Base-by-base conservation (phyloP, 2,888 invertebrate species). In the Chloromyia formosa region DNA sequence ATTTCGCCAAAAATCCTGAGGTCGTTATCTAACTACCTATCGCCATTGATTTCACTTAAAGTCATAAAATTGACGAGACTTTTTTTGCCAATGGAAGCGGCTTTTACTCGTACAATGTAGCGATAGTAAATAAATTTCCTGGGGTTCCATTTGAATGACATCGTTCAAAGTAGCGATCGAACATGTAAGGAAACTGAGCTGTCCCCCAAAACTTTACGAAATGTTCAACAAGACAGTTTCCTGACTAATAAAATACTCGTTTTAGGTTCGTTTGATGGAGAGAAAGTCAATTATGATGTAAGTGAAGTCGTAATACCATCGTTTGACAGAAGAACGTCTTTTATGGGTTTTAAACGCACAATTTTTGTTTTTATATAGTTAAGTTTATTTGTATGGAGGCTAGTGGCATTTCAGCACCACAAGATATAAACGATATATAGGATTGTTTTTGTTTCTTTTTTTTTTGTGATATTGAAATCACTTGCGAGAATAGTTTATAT, bases 71-170 rank as follows among this genome's bases (percentile, higher is more conserved):
- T 40, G 23, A 23, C 9, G 23, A 62, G 62, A 40, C n/a, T 14
- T 60, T 23, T 23, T n/a, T 23, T 7, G 22, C 7, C 60, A 56
- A 56, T 18, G 20, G n/a, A 4, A 27, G 35, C 40, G 16, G 1
- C 35, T 7, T 18, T 35, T 35, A 7, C 27, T 35, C 27, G 27
- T 35, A 27, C 18, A 9, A 14, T 9, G 35, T 62, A 16, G 40
- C 40, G 40, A 16, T 62, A 27, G 23, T 14, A 27, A 62, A 62
- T 62, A 62, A 62, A 35, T 62, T 62, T 62, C 62, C 35, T 62
- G 62, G 35, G 40, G 40, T 40, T 40, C 40, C 27, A 62, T 35
- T 40, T 10, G n/a, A 62, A 18, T 62, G 40, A 40, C 62, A 62
- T 62, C 27, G 40, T 62, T 62, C 40, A 62, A 40, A 62, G 62